Base-by-base conservation (phyloP, 2,797 vertebrate genomes). In the Zenarchopterus dispar region DNA sequence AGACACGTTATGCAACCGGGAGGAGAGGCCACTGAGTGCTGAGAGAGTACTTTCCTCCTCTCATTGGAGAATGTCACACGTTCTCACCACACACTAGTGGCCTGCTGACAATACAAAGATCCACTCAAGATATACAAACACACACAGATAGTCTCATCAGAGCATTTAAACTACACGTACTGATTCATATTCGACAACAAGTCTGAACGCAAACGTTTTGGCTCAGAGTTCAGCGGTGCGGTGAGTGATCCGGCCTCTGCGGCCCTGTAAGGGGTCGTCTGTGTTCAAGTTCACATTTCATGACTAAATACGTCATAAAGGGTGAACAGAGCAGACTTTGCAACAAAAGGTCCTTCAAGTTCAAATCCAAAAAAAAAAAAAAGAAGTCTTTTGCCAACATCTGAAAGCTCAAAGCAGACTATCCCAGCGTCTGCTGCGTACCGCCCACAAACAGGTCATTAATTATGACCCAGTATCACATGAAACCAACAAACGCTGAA, bases 21-120 rank as follows among this genome's bases (percentile, higher is more conserved):
- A 73, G 73, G 75, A 81, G 80, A 82, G 64, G 62, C 75, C 70
- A 57, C 75, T 47, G 48, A 79, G 64, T 69, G 72, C 77, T 73
- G 75, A 75, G 82, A 84, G 62, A 70, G 84, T 75, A 66, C 78
- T 84, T 63, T 71, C 72, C 80, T 75, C 75, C 67, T 57, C 60
- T 75, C 80, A 11, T 73, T 76, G 78, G 79, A 83, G 88, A 90
- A 88, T 80, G 82, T 90, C 79, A 58, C 81, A 84, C 78, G 47
- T 68, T 82, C 84, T 65, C 73, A 85, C 49, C 68, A 58, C 33
- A 57, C 75, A 75, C 79, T 80, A 76, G 67, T 33, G 58, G 48
- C 48, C 69, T 81, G 78, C 80, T 84, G 71, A 74, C 53, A 52
- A 39, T n/a, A 75, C 57, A 63, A 26, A 75, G 61, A 64, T 58